Percentiles rank a stretch among this genome's conserved stretches.
Evolutionary conservation across 2,888 invertebrate genomes (phyloP).

Genomic region (Ichneumoninae sp.): DNA sequence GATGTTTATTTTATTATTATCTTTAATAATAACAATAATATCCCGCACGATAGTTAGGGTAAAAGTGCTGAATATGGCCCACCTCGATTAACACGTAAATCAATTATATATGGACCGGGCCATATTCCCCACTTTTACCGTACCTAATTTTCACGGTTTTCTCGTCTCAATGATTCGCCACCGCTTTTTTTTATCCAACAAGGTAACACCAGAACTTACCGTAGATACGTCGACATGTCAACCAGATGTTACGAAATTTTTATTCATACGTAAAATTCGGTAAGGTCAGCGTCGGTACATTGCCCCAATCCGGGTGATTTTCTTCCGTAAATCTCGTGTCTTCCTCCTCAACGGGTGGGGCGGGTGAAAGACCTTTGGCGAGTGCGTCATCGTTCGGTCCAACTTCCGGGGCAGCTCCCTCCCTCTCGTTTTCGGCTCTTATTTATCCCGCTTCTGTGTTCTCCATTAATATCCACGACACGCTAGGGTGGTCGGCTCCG

Average conservation of each 20-base stretch:
- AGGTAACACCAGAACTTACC: background rate
- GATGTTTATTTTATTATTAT: background rate
- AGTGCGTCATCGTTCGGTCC: slow-evolving; percentile 1
- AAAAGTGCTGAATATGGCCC: too few relatives aligned
- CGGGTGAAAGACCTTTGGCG: background rate
- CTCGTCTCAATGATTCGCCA: too few relatives aligned
- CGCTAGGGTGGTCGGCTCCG: background rate
- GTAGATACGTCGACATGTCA: background rate
- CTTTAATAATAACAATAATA: too few relatives aligned
- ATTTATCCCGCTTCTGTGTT: background rate
- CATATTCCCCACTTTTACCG: too few relatives aligned
- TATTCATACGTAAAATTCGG: background rate
- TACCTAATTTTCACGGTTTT: too few relatives aligned
- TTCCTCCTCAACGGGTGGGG: background rate
- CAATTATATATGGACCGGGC: too few relatives aligned
- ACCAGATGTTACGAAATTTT: background rate
- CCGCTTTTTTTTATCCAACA: too few relatives aligned
- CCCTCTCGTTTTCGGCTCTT: background rate
- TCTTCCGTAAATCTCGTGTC: background rate
- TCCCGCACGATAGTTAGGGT: too few relatives aligned
- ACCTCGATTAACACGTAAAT: too few relatives aligned
- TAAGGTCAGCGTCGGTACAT: background rate
- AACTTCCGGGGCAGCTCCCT: background rate
- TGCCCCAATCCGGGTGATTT: background rate
- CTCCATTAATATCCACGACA: slow-evolving; percentile 14